Percentiles rank a stretch among this genome's conserved stretches.
Conservation (phyloP, 53 echinoderm and acorn worm genomes). For the Astropecten irregularis region DNA sequence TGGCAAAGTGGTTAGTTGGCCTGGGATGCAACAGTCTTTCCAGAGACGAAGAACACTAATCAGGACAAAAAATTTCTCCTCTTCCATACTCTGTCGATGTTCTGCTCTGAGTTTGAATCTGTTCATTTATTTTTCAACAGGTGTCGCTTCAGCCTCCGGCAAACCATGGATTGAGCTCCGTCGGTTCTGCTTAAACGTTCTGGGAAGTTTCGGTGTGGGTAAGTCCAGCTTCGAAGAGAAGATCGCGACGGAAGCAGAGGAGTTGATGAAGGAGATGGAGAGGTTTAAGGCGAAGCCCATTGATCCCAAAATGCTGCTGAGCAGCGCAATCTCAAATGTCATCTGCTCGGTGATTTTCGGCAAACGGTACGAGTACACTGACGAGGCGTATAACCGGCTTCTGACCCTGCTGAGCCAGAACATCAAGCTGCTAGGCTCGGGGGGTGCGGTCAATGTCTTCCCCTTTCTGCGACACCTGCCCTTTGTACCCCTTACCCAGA, state of each 20-base stretch:
- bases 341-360: constrained; percentile 55
- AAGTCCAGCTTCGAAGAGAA: no score
- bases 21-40: no score
- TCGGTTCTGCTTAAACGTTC: constrained; percentile 32
- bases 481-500: neutral
- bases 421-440: constrained; percentile 11
- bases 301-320: constrained; percentile 10
- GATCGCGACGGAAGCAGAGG: no score
- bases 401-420: neutral
- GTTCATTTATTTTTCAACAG: constrained; percentile 7
- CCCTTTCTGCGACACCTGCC: neutral
- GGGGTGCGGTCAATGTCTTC: neutral
- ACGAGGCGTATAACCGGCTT: constrained; percentile 26
- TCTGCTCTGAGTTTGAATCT: no score
- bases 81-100: no score
- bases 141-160: constrained; percentile 38
- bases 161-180: constrained; percentile 52
- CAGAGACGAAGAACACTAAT: no score
- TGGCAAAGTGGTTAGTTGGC: no score
- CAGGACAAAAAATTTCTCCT: no score
- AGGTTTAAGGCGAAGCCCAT: no score
- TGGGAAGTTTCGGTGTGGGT: constrained; percentile 20
- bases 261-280: constrained; percentile 40
- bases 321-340: constrained; percentile 56
- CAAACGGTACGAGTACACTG: constrained; percentile 34